Evolutionary conservation across 2,113 vertebrate genomes (phyloP), one percentile per base, ranked within the genome.

Genomic region (Ifrita kowaldi): DNA sequence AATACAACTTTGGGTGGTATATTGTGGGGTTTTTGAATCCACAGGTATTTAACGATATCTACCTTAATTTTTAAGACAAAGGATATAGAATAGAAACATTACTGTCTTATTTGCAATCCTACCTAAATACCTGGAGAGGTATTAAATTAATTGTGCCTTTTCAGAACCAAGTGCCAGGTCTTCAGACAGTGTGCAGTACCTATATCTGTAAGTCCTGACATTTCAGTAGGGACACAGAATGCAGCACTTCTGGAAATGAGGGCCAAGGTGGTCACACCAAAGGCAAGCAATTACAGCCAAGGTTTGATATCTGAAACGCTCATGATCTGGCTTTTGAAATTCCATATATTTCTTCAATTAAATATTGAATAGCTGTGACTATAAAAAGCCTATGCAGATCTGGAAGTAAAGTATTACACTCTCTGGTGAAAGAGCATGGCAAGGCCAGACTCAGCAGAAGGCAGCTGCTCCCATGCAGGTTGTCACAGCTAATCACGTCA

Each of bases 251-350:
- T 83, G 63, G 89, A 91, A 87, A 74, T 0, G 6, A 80, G 55
- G 70, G 55, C 59, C 56, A 74, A 69, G 56, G 77, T 16, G 63
- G 41, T 83, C 53, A 52, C 56, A 68, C 41, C 44, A 42, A 93
- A 88, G 53, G 24, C 53, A 96, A 95, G 91, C 57, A 93, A 67
- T 95, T 91, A 87, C 17, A 89, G 77, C 33, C 71, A 91, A 50
- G 28, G 85, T 46, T n/a, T 60, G 64, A 94, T 92, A 95, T 64
- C 50, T n/a, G 53, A 86, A 90, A 89, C 0, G 5, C 39, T 90
- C 59, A 52, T 18, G 26, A 85, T 77, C 19, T 71, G 7, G 3
- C 75, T 88, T 90, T 71, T 39, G 26, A 94, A 94, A 88, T 71
- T 71, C 39, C 57, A 74, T 60, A 50, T 26, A 64, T 62, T 86